Evolutionary conservation across 2,797 vertebrate species (phyloP).

Genomic region (Hippoglossus hippoglossus): DNA sequence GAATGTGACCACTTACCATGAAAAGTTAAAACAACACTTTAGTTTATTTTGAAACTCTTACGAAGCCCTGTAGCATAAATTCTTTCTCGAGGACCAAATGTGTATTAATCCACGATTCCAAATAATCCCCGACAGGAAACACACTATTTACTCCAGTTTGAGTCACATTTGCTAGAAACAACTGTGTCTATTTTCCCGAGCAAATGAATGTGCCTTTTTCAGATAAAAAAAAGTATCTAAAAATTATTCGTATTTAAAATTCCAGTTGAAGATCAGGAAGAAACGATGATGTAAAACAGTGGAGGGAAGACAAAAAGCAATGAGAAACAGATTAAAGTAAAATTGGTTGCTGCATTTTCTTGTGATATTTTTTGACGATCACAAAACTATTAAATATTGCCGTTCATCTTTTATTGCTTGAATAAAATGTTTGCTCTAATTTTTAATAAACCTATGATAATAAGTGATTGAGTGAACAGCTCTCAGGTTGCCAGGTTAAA

Average conservation of each 20-base stretch:
- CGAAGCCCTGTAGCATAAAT: neutral
- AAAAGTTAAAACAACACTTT: neutral
- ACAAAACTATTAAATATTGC: neutral
- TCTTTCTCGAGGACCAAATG: neutral
- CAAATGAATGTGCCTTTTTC: too few relatives aligned
- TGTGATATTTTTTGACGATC: neutral
- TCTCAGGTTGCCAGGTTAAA: neutral
- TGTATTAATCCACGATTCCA: neutral
- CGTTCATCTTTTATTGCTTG: neutral
- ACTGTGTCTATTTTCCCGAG: too few relatives aligned
- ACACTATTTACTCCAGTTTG: too few relatives aligned
- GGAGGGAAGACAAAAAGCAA: too few relatives aligned
- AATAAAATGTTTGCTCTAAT: neutral
- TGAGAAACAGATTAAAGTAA: too few relatives aligned
- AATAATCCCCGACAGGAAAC: too few relatives aligned
- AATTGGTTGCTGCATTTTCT: too few relatives aligned
- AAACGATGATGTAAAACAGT: too few relatives aligned
- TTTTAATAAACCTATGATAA: neutral
- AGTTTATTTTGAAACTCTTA: neutral
- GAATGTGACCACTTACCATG: neutral
- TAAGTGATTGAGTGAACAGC: neutral
- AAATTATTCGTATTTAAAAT: too few relatives aligned
- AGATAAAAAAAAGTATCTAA: too few relatives aligned
- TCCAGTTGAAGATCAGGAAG: too few relatives aligned
- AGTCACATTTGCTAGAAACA: too few relatives aligned